Conservation (phyloP, 2,113 vertebrate genomes). For the Mola mola region DNA sequence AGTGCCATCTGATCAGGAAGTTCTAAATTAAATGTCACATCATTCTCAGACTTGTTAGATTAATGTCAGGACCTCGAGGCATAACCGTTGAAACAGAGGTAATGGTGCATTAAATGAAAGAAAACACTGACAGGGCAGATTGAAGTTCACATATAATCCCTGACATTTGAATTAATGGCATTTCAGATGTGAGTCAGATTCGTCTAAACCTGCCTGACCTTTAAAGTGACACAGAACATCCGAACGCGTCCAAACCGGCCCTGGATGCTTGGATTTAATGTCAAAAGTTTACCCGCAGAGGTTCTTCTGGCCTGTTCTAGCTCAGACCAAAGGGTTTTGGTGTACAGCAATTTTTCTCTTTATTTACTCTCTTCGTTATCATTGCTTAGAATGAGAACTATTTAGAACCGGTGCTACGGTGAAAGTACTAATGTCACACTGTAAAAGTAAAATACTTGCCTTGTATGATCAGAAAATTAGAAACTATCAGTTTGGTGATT, state of each 20-base stretch:
- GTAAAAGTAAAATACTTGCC: too few relatives aligned
- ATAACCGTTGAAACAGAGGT: not conserved
- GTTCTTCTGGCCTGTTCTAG: not conserved
- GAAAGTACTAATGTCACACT: too few relatives aligned
- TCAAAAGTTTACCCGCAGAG: not conserved
- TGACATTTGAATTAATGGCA: not conserved
- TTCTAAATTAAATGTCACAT: not conserved
- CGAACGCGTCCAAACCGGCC: conserved; percentile 7
- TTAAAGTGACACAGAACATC: not conserved
- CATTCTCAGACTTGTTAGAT: not conserved
- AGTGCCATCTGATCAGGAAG: not conserved
- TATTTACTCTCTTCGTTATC: too few relatives aligned
- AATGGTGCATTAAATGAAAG: too few relatives aligned
- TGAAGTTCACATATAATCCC: not conserved
- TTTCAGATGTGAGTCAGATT: conserved; percentile 2
- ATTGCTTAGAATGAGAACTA: too few relatives aligned
- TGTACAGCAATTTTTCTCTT: too few relatives aligned
- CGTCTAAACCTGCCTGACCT: conserved; percentile 15
- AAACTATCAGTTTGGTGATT: too few relatives aligned
- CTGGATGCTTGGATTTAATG: too few relatives aligned
- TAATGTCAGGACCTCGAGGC: not conserved
- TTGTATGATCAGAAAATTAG: too few relatives aligned
- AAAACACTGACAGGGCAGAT: too few relatives aligned
- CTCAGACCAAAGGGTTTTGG: too few relatives aligned
- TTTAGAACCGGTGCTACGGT: too few relatives aligned